Evolutionary conservation across 2,888 invertebrate species (phyloP), one percentile per base, ranked within the genome.

Genomic region (Syrphus vitripennis): DNA sequence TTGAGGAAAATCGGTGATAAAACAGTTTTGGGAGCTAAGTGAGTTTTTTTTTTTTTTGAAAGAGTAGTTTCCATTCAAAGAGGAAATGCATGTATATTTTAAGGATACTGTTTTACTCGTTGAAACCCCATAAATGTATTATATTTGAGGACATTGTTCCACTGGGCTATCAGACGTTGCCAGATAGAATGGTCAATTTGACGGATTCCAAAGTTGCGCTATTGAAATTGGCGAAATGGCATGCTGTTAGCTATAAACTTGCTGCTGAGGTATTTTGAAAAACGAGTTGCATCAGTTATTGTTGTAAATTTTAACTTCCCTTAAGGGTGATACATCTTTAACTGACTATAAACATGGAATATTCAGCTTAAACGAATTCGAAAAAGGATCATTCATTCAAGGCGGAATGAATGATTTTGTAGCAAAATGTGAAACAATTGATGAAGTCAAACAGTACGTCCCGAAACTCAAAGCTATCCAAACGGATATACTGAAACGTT

Each of bases 191-290:
- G 19, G 48, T 12, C 4, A 50, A 74, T 0, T 74, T 63, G 1
- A 45, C 87, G 19, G 69, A 87, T 26, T 87, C 88, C 26, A 69
- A 87, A 19, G 84, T 34, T 5, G 89, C 83, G 74, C 75, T 87
- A 19, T 88, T 83, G 65, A 50, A 90, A 42, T 10, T 83, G 5
- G 89, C 90, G 12, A 90, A 90, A 42, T 88, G 88, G 82, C 90
- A 90, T 63, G 90, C 89, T 21, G 82, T 87, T 16, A 88, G 88
- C 65, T 88, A 88, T 45, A 88, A 88, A 24, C 57, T 88, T 31
- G 61, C 63, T 14, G 67, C 53, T 14, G 45, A 74, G 61, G 77
- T 82, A 48, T 40, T 61, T 29, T 9, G 12, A 57, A 14, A 14
- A n/a, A n/a, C n/a, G n/a, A n/a, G n/a, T n/a, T n/a, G n/a, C n/a